Evolutionary conservation across 2,797 vertebrate species (phyloP), one percentile per base, ranked within the genome.

Genomic region (Eupleurogrammus muticus): DNA sequence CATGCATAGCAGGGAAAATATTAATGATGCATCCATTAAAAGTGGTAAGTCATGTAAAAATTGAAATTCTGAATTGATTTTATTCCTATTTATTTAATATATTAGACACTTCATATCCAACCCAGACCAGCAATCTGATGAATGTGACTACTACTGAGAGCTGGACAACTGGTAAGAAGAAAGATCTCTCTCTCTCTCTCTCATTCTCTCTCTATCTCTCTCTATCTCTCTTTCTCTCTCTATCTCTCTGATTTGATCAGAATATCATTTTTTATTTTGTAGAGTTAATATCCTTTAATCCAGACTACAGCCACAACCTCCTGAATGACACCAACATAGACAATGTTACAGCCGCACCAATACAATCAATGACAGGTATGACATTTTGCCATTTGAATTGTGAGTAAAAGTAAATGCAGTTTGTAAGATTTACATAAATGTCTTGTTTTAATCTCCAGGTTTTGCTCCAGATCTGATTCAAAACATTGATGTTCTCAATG

Each of bases 191-290:
- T 7, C 13, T 40, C 13, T 40, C 38, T 40, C 4, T 40, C 4
- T 40, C 38, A 14, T 1, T 40, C 4, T 40, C 12, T 40, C 12
- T 42, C 14, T 6, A 0, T 42, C 40, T 17, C 40, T 42, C 1
- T 62, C 5, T 19, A 11, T 13, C 28, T 38, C 19, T 55, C 52
- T 36, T 9, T 66, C 24, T 21, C 5, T 38, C 13, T 28, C 28
- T 28, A 3, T 28, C 28, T 28, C 28, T 28, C 21, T 71, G 0
- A 67, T 28, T 64, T 59, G 19, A 48, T 63, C 93, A 97, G 96
- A 91, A 67, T 87, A 91, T 55, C 28, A 8, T 11, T 20, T 73
- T 51, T 34, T 58, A 16, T 64, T 64, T 60, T 42, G 53, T 40
- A 75, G 80, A 36, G 5, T 73, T 66, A 13, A 57, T 14, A 5